Evolutionary conservation across 1,140 invertebrate species (phyloP), one percentile per base, ranked within the genome.

Genomic region (Heliothis virescens): DNA sequence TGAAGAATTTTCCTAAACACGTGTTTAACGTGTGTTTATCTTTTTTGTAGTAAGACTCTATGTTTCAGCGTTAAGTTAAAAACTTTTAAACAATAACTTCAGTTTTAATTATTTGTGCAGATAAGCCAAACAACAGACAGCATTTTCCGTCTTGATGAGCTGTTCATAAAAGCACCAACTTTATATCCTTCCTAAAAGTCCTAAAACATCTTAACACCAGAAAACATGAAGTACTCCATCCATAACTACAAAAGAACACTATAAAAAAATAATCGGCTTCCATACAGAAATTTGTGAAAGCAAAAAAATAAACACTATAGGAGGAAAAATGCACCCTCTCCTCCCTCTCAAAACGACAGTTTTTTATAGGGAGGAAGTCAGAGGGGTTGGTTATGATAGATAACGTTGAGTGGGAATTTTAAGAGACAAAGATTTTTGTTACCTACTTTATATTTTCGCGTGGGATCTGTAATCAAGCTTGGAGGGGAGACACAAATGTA

Each of bases 361-460:
- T 78, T 78, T 67, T 78, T 67, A 78, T 69, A 34, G 60, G 52
- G 34, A 67, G 41, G 4, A 18, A 78, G 62, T 55, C 47, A 78
- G 57, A 78, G 69, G 59, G 75, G 75, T 63, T 48, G 34, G 26
- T 12, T 48, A 47, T 78, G 75, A 78, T 67, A 78, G 62, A 78
- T 78, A 78, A 62, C 16, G 29, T 50, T 52, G 50, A 78, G 75
- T 57, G 41, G 26, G 63, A 57, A 67, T 57, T 78, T 78, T 47
- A 47, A 78, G 69, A 78, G 11, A 78, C 75, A 78, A 78, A 76
- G 74, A 76, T 63, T 78, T 77, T 48, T 48, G 55, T 75, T 75
- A 50, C 72, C 18, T 69, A 48, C 75, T 41, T 76, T 26, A 76
- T 78, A 78, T 69, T 78, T 78, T 69, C 55, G 62, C 57, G 21